phyloP scores from a whole-genome alignment of 2,113 vertebrate genomes.

The Antigone vipio region DNA sequence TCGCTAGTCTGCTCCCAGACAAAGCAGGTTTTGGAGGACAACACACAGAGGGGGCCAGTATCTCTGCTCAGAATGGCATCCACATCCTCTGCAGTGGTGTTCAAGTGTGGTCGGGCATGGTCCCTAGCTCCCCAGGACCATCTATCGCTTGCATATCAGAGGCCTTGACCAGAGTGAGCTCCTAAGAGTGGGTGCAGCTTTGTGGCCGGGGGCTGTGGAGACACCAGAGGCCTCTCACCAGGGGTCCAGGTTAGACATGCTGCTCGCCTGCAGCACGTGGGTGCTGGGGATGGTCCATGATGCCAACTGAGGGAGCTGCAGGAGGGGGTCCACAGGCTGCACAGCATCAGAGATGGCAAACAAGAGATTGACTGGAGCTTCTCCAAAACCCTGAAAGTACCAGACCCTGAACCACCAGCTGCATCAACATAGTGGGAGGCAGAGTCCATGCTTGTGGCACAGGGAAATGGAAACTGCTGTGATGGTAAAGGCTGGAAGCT shows the following conservation, averaged over 20 bases:
- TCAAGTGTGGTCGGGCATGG: background rate
- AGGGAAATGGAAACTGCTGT: background rate
- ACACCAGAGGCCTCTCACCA: background rate
- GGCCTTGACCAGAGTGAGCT: background rate
- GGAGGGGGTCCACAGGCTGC: background rate
- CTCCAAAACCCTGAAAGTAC: background rate
- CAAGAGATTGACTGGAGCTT: background rate
- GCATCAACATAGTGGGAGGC: fast-evolving
- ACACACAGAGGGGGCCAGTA: background rate
- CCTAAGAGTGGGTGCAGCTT: background rate
- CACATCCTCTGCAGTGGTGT: background rate
- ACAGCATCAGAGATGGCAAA: background rate
- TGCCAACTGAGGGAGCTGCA: background rate
- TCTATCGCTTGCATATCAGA: background rate
- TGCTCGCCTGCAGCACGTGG: fast-evolving
- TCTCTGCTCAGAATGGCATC: background rate
- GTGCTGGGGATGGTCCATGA: background rate
- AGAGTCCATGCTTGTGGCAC: background rate
- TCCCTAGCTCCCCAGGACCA: background rate
- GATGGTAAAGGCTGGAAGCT: background rate
- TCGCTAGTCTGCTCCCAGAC: background rate
- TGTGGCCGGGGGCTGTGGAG: fast-evolving
- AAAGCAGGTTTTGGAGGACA: background rate
- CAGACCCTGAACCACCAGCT: background rate
- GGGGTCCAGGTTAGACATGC: fast-evolving